Base-by-base conservation (phyloP, 2,888 invertebrate genomes). In the Thereva nobilitata region DNA sequence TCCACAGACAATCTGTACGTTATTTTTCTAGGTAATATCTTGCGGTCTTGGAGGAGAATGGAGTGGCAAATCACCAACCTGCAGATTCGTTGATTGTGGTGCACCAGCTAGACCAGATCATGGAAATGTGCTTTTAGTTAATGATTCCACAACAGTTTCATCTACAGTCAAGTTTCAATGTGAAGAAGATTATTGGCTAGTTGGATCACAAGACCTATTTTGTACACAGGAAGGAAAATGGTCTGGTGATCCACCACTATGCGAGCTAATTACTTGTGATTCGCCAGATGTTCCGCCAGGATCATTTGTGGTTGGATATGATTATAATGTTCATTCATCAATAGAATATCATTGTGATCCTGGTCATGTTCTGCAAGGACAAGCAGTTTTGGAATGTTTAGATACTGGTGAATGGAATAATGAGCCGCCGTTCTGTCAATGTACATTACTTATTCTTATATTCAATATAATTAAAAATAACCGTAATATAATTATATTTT, bases 261-360 rank as follows among this genome's bases (percentile, higher is more conserved):
- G 95, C 78, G 91, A 93, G 83, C 79, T 94, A 75, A 93, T 94
- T 67, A 88, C 90, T 0, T 95, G 95, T 76, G 88, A 90, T 42
- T 91, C 93, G 72, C 95, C 95, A 0, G 89, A 92, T 74, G 91
- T 93, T 0, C 93, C 93, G 0, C 82, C 89, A 0, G 94, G 93
- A 5, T 90, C 93, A 6, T 93, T 89, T 79, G 93, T 95, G 68
- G 91, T 93, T 12, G 93, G 93, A 0, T 93, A 93, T 76, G 93
- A 93, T 76, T 89, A 94, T 76, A 93, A 93, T 76, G 88, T 95
- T 0, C 92, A 93, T 78, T 93, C 94, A 0, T 87, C 86, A 40
- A 93, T 95, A 54, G 89, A 92, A 76, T 95, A 93, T 79, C 89
- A 93, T 75, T 95, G 95, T 77, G 93, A 94, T 78, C 85, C 87